Conservation (phyloP, 2,113 vertebrate genomes). For the Xyliphius kryptos region DNA sequence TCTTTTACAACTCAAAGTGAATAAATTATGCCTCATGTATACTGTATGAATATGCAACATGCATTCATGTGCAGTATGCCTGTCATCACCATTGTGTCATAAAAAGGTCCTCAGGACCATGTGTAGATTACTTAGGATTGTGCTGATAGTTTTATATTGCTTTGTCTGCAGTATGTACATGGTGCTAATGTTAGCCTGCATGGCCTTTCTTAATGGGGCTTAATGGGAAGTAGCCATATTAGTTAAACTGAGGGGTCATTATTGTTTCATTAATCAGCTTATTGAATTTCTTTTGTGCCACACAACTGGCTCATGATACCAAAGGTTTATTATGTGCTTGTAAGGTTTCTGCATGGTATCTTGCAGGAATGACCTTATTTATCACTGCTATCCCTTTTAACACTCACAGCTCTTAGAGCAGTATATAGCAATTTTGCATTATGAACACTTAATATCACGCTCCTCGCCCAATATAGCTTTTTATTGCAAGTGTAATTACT, state of each 20-base stretch:
- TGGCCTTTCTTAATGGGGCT: background rate
- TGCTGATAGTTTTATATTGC: too few species aligned
- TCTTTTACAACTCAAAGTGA: constrained; percentile 37
- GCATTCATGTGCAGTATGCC: constrained; percentile 6
- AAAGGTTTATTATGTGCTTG: background rate
- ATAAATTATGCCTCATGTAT: constrained; percentile 36
- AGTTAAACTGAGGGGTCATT: constrained; percentile 8
- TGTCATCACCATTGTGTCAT: background rate
- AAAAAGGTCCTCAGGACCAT: background rate
- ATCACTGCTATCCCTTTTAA: background rate
- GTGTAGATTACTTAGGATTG: background rate
- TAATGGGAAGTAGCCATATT: background rate
- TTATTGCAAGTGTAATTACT: constrained; percentile 10
- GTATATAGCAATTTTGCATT: background rate
- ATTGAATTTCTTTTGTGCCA: background rate
- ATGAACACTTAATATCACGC: background rate
- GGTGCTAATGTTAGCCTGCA: background rate
- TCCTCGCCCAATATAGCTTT: background rate
- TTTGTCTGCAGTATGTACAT: background rate
- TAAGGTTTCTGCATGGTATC: background rate
- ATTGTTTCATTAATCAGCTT: constrained; percentile 6
- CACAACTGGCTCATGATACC: background rate
- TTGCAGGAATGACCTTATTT: background rate
- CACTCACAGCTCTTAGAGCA: background rate
- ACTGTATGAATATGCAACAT: constrained; percentile 30